Conservation (phyloP, 2,113 vertebrate genomes). For the Gnathonemus longibarbis region DNA sequence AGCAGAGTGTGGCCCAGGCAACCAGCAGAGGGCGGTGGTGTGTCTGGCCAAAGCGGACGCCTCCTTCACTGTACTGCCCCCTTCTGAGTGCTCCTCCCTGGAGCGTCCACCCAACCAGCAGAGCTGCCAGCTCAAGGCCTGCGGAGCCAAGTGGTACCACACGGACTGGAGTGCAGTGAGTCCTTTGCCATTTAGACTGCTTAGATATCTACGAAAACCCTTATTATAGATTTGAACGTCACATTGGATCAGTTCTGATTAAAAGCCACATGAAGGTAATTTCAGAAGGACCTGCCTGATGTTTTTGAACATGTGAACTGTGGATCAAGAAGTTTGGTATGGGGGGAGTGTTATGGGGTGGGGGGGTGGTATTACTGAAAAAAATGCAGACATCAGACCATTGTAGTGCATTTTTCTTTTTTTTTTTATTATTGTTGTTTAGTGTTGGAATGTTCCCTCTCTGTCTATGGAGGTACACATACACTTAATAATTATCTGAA, state of each 20-base stretch:
- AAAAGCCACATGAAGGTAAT: background rate
- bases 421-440: background rate
- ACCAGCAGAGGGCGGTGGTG: conserved; percentile 83
- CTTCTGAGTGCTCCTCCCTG: conserved; percentile 78
- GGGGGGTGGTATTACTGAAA: background rate
- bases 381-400: background rate
- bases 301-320: background rate
- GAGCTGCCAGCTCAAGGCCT: conserved; percentile 77
- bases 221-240: background rate
- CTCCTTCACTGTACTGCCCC: conserved; percentile 63
- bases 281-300: background rate
- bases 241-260: background rate
- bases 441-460: background rate
- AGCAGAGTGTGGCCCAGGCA: conserved; percentile 79
- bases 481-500: background rate
- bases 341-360: background rate
- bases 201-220: background rate
- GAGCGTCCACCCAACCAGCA: conserved; percentile 80
- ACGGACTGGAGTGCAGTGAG: conserved; percentile 94
- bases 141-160: conserved; percentile 86
- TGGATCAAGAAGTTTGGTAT: background rate
- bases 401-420: background rate
- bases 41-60: conserved; percentile 73
- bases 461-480: background rate
- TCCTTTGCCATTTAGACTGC: conserved; percentile 21